Conservation (phyloP, 2,888 invertebrate species). For the Andrena marginata region DNA sequence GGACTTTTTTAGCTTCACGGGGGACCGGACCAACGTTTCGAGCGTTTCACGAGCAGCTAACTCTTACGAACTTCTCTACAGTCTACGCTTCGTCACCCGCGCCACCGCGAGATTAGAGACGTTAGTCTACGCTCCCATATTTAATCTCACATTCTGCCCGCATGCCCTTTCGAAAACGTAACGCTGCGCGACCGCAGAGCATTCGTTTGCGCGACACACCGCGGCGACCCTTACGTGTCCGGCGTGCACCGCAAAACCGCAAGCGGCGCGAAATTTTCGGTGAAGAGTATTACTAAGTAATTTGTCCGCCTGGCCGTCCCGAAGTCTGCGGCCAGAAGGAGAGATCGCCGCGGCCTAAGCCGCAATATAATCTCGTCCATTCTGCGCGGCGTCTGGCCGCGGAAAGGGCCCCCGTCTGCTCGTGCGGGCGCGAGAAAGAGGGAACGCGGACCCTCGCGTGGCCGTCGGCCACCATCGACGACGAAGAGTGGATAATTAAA, state of each 20-base stretch:
- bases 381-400: slow-evolving; percentile 21
- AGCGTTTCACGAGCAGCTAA: background rate
- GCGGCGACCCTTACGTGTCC: slow-evolving; percentile 46
- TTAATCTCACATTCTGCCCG: background rate
- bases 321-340: slow-evolving; percentile 49
- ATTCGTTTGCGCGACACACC: slow-evolving; percentile 66
- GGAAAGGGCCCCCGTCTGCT: slow-evolving; percentile 1
- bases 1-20: background rate
- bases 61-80: background rate
- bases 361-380: slow-evolving; percentile 65
- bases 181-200: slow-evolving; percentile 50
- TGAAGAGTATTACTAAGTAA: slow-evolving; percentile 74
- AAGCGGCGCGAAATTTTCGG: slow-evolving; percentile 71
- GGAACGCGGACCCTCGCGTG: slow-evolving; percentile 22
- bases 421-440: slow-evolving; percentile 7
- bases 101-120: background rate
- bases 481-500: slow-evolving; percentile 70
- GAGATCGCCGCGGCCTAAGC: slow-evolving; percentile 50
- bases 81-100: background rate
- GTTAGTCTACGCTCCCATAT: too few species aligned
- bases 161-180: slow-evolving; percentile 41
- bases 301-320: slow-evolving; percentile 65
- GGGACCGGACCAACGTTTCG: background rate
- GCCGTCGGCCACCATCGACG: slow-evolving; percentile 68
- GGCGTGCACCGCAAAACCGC: slow-evolving; percentile 72